Evolutionary conservation across 53 echinoderm and acorn worm species (phyloP), one percentile per base, ranked within the genome.

Genomic region (Echinarachnius parma): DNA sequence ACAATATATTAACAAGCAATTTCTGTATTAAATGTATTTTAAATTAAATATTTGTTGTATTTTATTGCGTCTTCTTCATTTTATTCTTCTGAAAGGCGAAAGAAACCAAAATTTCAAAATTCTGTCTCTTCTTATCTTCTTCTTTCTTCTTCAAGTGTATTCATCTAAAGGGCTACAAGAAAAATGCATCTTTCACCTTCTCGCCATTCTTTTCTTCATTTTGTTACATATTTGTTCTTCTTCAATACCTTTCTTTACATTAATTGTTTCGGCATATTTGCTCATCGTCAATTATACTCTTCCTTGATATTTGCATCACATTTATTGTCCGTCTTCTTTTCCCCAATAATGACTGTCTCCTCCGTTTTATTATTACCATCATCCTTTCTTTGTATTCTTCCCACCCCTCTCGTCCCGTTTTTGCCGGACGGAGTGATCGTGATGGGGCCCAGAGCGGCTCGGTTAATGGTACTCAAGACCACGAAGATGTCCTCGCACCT

Each of bases 401-500:
- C 39, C 13, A 9, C 39, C 13, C n/a, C n/a, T n/a, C n/a, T n/a
- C n/a, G n/a, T n/a, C n/a, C n/a, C n/a, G n/a, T n/a, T n/a, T n/a
- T n/a, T n/a, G n/a, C n/a, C n/a, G n/a, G n/a, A n/a, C n/a, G n/a
- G n/a, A n/a, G 47, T 45, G 28, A 27, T 65, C 24, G 28, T 39
- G 46, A 65, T 65, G 65, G 25, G 56, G 47, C 74, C 74, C 74
- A 26, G 56, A 57, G n/a, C n/a, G 56, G 74, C 36, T 42, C 33
- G 57, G 55, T 57, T 72, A 72, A 72, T 72, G 74, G 74, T 42
- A 72, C 74, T 72, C 74, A 22, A 72, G 26, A 19, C 34, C n/a
- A n/a, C n/a, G n/a, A n/a, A n/a, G n/a, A n/a, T n/a, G 56, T 72
- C 74, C 56, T 34, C 35, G 27, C 74, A 22, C 22, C 74, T 56